phyloP scores from a whole-genome alignment of 2,888 invertebrate genomes.

The Leucophora obtusa region DNA sequence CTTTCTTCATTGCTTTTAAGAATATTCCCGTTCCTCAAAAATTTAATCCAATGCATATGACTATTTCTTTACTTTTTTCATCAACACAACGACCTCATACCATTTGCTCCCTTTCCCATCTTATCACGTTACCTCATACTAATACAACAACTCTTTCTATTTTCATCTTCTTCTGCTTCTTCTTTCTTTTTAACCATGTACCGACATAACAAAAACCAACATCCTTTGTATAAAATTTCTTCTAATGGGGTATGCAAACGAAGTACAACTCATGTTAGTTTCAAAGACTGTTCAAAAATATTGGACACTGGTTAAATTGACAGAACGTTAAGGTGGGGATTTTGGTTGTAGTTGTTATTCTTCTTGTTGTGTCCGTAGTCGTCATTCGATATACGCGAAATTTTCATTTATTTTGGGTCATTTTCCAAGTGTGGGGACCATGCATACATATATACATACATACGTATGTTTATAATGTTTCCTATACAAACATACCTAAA shows the following conservation, averaged over 20 bases:
- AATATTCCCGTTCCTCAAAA: conserved; percentile 53
- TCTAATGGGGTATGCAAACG: conserved; percentile 61
- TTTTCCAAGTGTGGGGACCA: conserved; percentile 42
- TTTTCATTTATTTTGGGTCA: conserved; percentile 53
- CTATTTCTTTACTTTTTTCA: conserved; percentile 48
- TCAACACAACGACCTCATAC: conserved; percentile 21
- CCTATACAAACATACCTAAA: conserved; percentile 18
- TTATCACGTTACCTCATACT: conserved; percentile 6
- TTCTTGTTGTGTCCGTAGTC: conserved; percentile 40
- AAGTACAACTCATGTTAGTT: conserved; percentile 46
- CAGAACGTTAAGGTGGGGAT: not conserved
- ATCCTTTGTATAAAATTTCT: conserved; percentile 50
- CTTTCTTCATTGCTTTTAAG: conserved; percentile 51
- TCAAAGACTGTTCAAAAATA: conserved; percentile 43
- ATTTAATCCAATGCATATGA: conserved; percentile 34
- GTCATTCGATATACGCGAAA: conserved; percentile 56
- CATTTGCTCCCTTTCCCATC: not conserved
- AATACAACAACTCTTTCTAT: conserved; percentile 10
- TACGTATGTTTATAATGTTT: conserved; percentile 6
- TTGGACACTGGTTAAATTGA: conserved; percentile 9
- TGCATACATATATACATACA: not conserved
- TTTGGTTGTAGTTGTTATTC: conserved; percentile 14
- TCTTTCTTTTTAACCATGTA: conserved; percentile 13
- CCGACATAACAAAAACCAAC: conserved; percentile 47
- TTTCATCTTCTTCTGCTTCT: conserved; percentile 33